Evolutionary conservation across 1,140 invertebrate species (phyloP).

Genomic region (Drosophila arawakana): DNA sequence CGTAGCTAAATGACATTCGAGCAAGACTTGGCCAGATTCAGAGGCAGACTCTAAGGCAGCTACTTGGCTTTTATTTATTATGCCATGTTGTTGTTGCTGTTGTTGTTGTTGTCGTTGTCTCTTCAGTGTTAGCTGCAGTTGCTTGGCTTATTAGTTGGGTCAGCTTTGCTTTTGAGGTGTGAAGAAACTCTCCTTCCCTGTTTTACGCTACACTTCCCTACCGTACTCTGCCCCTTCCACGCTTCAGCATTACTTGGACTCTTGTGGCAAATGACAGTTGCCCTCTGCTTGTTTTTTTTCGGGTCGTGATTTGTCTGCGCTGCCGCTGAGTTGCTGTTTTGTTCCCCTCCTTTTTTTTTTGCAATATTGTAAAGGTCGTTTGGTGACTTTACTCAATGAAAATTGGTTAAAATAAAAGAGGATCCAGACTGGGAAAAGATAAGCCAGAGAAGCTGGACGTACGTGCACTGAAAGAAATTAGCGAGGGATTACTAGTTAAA

Average conservation of each 20-base stretch:
- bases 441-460: constrained; percentile 14
- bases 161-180: constrained; percentile 64
- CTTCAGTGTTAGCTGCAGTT: constrained; percentile 47
- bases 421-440: constrained; percentile 10
- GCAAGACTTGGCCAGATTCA: constrained; percentile 47
- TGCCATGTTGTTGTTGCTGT: constrained; percentile 69
- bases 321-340: constrained; percentile 37
- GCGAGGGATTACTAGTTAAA: too few relatives aligned
- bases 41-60: constrained; percentile 72
- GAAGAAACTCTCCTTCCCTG: constrained; percentile 35
- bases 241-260: constrained; percentile 11
- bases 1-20: background rate
- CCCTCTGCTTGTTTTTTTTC: constrained; percentile 43
- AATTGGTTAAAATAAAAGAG: constrained; percentile 32
- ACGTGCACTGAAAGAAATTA: too few relatives aligned
- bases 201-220: constrained; percentile 11
- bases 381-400: constrained; percentile 75
- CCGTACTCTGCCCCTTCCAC: constrained; percentile 3
- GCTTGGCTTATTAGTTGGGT: constrained; percentile 79
- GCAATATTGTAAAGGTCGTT: constrained; percentile 76
- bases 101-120: constrained; percentile 39
- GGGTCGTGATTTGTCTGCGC: constrained; percentile 77
- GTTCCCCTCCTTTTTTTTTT: background rate
- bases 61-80: constrained; percentile 82
- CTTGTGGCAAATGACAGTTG: constrained; percentile 45